A percentile compares a stretch with the other conserved stretches of the same genome.
phyloP scores from a whole-genome alignment of 2,888 invertebrate species.

The Pyrocoelia pectoralis region DNA sequence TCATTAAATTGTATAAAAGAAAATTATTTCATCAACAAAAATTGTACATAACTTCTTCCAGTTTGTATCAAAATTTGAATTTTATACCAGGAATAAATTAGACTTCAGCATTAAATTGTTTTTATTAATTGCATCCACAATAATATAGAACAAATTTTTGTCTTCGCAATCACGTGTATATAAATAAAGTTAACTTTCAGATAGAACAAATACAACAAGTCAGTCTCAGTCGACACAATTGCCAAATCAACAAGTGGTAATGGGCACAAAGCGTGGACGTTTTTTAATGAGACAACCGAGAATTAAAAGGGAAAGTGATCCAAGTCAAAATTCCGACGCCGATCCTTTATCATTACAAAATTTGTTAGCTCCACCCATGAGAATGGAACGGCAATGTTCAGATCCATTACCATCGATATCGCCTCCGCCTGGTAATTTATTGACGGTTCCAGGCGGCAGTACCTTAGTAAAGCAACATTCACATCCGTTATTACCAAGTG shows the following conservation, averaged over 20 bases:
- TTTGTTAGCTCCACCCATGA: constrained; percentile 62
- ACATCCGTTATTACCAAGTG: constrained; percentile 69
- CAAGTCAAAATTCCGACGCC: constrained; percentile 58
- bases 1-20: no score
- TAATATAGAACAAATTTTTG: no score
- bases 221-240: constrained; percentile 45
- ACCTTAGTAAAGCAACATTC: constrained; percentile 73
- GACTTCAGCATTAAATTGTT: background rate
- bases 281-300: constrained; percentile 72
- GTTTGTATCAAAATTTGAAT: no score
- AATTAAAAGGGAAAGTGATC: constrained; percentile 71
- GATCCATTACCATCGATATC: constrained; percentile 66
- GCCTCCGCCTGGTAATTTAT: constrained; percentile 62
- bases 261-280: constrained; percentile 70
- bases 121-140: background rate
- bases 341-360: constrained; percentile 56
- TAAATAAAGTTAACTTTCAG: constrained; percentile 30
- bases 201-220: constrained; percentile 40
- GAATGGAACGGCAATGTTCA: constrained; percentile 67
- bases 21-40: no score
- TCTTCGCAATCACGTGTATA: no score
- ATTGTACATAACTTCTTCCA: no score
- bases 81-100: no score
- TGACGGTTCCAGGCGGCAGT: constrained; percentile 66
- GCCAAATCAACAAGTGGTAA: constrained; percentile 43